Conservation (phyloP, 2,888 invertebrate species). For the Thera britannica region DNA sequence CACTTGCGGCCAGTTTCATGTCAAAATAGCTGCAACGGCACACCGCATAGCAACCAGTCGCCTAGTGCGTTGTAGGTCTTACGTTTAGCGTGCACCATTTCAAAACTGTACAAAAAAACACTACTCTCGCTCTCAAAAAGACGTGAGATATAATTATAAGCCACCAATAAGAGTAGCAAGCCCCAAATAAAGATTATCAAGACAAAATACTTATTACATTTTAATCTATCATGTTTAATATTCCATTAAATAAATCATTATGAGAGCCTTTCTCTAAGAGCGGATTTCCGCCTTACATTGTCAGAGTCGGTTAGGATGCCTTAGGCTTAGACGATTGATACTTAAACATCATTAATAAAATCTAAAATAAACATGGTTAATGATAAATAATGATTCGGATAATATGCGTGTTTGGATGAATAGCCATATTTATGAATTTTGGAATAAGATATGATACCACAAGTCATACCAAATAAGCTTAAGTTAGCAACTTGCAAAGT, state of each 20-base stretch:
- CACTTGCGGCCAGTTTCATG: not conserved
- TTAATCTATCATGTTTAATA: constrained; percentile 22
- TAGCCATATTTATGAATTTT: constrained; percentile 1
- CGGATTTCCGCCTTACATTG: constrained; percentile 71
- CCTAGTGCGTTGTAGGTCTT: no score
- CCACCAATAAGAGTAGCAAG: constrained; percentile 5
- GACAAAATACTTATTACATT: constrained; percentile 17
- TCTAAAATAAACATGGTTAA: constrained; percentile 45
- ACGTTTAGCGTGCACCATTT: no score
- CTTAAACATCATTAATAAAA: constrained; percentile 41
- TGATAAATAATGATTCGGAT: constrained; percentile 45
- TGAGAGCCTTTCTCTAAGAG: constrained; percentile 60
- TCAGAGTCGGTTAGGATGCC: constrained; percentile 45
- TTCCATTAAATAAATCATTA: constrained; percentile 59
- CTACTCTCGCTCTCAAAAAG: not conserved
- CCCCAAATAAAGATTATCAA: constrained; percentile 9
- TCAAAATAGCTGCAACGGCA: no score
- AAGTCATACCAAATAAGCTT: not conserved
- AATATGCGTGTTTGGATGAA: constrained; percentile 8
- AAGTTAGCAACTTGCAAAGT: not conserved
- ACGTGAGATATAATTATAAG: not conserved
- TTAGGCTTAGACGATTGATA: constrained; percentile 60
- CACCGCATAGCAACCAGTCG: no score
- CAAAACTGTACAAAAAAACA: not conserved
- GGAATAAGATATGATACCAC: not conserved